Conservation (phyloP, 2,888 invertebrate species). For the Ariolimax columbianus region DNA sequence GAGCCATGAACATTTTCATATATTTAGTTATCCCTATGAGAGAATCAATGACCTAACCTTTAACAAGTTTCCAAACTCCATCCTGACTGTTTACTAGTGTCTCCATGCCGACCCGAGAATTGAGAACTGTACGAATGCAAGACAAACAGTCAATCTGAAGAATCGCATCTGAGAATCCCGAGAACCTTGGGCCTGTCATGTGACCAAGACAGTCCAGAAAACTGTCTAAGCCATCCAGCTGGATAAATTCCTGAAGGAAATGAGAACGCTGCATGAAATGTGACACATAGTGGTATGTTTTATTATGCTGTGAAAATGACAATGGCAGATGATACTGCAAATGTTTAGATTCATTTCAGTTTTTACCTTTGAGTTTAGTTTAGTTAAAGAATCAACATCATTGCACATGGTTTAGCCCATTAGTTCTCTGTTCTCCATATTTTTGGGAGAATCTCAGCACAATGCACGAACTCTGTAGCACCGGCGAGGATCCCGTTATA, state of each 20-base stretch:
- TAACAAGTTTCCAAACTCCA: conserved; percentile 78
- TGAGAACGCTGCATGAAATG: too few relatives aligned
- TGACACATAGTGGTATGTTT: too few relatives aligned
- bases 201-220: conserved; percentile 79
- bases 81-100: conserved; percentile 76
- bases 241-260: conserved; percentile 76
- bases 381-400: too few relatives aligned
- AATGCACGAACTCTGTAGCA: too few relatives aligned
- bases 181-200: conserved; percentile 68
- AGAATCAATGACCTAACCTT: conserved; percentile 71
- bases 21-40: not conserved
- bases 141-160: conserved; percentile 79
- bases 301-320: too few relatives aligned
- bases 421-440: too few relatives aligned
- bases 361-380: too few relatives aligned
- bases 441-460: too few relatives aligned
- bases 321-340: too few relatives aligned
- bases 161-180: conserved; percentile 78
- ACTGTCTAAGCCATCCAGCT: conserved; percentile 79
- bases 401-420: too few relatives aligned
- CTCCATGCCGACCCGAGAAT: conserved; percentile 78
- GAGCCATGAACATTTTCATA: not conserved
- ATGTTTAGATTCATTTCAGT: too few relatives aligned
- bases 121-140: conserved; percentile 79
- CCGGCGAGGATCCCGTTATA: too few relatives aligned